Evolutionary conservation across 1,140 invertebrate species (phyloP), one percentile per base, ranked within the genome.

Genomic region (Drosophila nannoptera): DNA sequence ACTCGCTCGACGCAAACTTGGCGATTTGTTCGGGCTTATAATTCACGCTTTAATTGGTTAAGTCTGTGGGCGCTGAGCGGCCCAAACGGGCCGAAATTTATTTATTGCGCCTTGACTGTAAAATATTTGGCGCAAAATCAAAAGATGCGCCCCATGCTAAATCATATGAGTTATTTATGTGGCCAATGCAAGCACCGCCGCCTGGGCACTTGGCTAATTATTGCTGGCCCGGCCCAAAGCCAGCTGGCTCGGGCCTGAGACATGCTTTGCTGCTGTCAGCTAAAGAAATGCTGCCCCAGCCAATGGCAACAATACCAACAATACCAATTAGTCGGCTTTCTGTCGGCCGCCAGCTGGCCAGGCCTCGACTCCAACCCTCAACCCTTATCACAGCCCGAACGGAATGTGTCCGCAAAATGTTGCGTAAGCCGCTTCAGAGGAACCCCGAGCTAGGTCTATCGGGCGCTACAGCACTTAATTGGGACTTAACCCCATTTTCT

Each of bases 31-130:
- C 54, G 32, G 70, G 66, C 77, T 75, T 84, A 84, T 84, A 84
- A 86, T 77, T 84, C 81, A 84, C 77, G 73, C 80, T 86, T 84
- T 84, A 84, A 84, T 86, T 84, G 80, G 80, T 82, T 40, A 74
- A 69, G 77, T 48, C 70, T 60, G 46, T 58, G 56, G 45, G 32
- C 9, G 63, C 65, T 61, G 50, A 58, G 48, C 14, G 36, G 49
- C 40, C 40, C 48, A 53, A 52, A 75, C 52, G 40, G 38, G 62
- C 7, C 55, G 22, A 52, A 14, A 72, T 71, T 86, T 84, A 84
- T 84, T 84, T 84, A 84, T 84, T 77, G 63, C 74, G 49, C 50
- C 73, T 86, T 77, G 77, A 81, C 75, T 84, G 69, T 86, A 81
- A 84, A 84, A 86, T 84, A 83, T 84, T 70, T 84, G 81, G 80